Evolutionary conservation across 2,113 vertebrate species (phyloP), one percentile per base, ranked within the genome.

Genomic region (Tragelaphus strepsiceros): DNA sequence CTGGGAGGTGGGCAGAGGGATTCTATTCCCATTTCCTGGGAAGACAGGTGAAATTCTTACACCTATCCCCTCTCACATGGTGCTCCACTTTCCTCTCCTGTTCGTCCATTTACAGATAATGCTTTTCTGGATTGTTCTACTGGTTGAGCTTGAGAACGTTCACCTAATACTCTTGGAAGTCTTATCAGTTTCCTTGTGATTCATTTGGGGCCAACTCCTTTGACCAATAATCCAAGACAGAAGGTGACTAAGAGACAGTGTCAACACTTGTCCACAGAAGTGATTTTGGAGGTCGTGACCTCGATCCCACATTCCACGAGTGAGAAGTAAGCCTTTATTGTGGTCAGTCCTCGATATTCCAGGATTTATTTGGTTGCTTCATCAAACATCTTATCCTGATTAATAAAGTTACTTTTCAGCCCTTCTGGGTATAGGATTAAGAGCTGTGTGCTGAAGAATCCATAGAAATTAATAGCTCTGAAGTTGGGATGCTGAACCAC

Each of bases 221-320:
- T 58, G 80, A 49, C 13, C 74, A 19, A 19, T 8, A 43, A 61
- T 53, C 21, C 13, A 14, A 30, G 46, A 49, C 0, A 17, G 62
- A n/a, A 84, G 39, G 51, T 78, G 39, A 4, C 19, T 24, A 32
- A 13, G 26, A 71, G 77, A 43, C 32, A 21, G 16, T 4, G 39
- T 54, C 64, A 26, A 30, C 46, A 32, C 51, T 74, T 89, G 54
- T 39, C 35, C 1, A 4, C n/a, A 39, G 24, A 88, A 12, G 74
- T 53, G 74, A 62, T 22, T 30, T 16, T 30, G 83, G n/a, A 53
- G 13, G 26, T 53, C 19, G 4, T 15, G 10, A 24, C 17, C 13
- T 46, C 2, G 1, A 21, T n/a, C 1, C 3, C 51, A 46, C n/a
- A 14, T 30, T 21, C 13, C 35, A 8, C 0, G 2, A 30, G 6